phyloP scores from a whole-genome alignment of 2,113 vertebrate species.

The Macquaria ambigua region DNA sequence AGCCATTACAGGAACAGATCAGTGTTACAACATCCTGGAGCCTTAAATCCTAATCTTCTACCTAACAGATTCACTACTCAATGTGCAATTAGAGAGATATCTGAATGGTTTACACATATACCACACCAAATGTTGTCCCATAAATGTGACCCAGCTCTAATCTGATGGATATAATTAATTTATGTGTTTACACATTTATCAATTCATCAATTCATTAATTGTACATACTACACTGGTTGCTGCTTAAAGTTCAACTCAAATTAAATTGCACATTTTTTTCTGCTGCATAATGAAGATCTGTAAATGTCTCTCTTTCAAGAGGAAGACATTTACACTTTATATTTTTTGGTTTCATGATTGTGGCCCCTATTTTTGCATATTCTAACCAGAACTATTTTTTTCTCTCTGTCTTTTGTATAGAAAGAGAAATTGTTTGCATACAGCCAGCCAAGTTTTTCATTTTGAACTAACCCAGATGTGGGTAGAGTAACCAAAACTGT shows the following conservation, averaged over 20 bases:
- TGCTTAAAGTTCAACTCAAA: neutral
- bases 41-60: constrained; percentile 8
- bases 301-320: neutral
- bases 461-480: neutral
- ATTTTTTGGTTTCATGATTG: neutral
- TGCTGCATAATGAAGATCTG: neutral
- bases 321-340: neutral
- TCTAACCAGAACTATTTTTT: neutral
- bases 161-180: neutral
- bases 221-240: neutral
- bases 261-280: neutral
- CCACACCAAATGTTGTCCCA: neutral
- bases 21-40: constrained; percentile 19
- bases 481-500: neutral
- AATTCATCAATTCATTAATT: too few relatives aligned
- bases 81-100: neutral
- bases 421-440: neutral
- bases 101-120: neutral
- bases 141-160: neutral
- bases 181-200: neutral
- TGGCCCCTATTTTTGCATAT: neutral
- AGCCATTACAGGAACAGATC: constrained; percentile 26
- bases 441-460: neutral
- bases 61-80: constrained; percentile 13
- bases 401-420: neutral